These are phyloP conservation scores for Sminthurinus signatus DNA, from an alignment of 1,140 invertebrate genomes.

Conservation along the genomic window DNA sequence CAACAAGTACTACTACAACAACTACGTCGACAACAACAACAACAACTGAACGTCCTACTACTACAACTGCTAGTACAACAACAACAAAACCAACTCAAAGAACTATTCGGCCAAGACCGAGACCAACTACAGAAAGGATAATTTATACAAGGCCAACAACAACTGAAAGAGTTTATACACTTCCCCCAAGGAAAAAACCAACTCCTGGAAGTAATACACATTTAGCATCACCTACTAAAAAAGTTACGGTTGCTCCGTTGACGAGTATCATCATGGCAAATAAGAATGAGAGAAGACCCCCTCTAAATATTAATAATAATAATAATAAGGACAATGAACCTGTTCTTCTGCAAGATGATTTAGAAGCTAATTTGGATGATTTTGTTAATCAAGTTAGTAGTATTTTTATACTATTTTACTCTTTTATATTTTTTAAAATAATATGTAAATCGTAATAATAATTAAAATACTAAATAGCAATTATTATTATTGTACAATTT, in stretches of 20 bases:
- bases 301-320: not conserved
- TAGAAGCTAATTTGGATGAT: slow-evolving; percentile 40
- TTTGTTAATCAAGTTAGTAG: slow-evolving; percentile 40
- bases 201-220: slow-evolving; percentile 39
- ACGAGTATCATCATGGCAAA: slow-evolving; percentile 1
- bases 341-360: slow-evolving; percentile 28
- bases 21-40: slow-evolving; percentile 43
- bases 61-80: slow-evolving; percentile 1
- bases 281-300: slow-evolving; percentile 36
- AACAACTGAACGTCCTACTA: slow-evolving; percentile 20
- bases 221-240: slow-evolving; percentile 1
- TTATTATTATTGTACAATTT: not conserved
- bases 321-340: not conserved
- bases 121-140: slow-evolving; percentile 10
- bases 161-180: slow-evolving; percentile 43
- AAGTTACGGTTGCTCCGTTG: not conserved
- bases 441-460: not conserved
- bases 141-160: not conserved
- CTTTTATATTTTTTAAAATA: not conserved
- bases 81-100: slow-evolving; percentile 14
- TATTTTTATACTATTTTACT: no score
- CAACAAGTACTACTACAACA: slow-evolving; percentile 42
- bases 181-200: slow-evolving; percentile 46
- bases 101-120: not conserved
- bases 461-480: no score